Evolutionary conservation across 2,888 invertebrate species (phyloP).

Genomic region (Xestia sexstrigata): DNA sequence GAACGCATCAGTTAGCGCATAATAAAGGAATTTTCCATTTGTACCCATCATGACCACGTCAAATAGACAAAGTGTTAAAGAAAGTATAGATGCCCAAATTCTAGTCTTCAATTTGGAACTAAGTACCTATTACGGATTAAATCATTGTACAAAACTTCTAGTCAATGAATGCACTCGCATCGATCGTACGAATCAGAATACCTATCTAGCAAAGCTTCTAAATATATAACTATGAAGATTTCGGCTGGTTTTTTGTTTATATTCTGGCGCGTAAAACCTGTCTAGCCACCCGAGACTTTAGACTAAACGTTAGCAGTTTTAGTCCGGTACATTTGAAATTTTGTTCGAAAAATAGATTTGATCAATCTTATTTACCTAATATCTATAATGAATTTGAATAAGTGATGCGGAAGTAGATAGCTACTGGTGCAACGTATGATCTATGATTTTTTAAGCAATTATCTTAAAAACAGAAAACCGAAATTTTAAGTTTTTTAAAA

Average conservation of each 20-base stretch:
- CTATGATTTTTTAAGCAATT: not conserved
- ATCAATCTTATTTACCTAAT: slow-evolving; percentile 7
- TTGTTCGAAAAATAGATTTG: slow-evolving; percentile 38
- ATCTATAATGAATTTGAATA: not conserved
- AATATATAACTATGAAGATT: slow-evolving; percentile 72
- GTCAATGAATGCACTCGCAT: slow-evolving; percentile 57
- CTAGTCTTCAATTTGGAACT: not conserved
- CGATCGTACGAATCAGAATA: slow-evolving; percentile 61
- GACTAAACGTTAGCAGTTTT: slow-evolving; percentile 67
- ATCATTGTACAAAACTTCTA: slow-evolving; percentile 4
- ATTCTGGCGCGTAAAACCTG: slow-evolving; percentile 80
- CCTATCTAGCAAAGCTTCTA: slow-evolving; percentile 71
- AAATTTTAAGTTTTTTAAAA: not conserved
- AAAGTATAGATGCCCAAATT: not conserved
- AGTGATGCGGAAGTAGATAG: slow-evolving; percentile 7
- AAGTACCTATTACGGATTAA: not conserved
- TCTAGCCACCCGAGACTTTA: slow-evolving; percentile 73
- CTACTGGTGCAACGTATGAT: slow-evolving; percentile 8
- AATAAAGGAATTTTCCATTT: not conserved
- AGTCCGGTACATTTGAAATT: slow-evolving; percentile 69
- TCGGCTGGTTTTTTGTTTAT: slow-evolving; percentile 75
- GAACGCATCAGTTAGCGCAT: not conserved
- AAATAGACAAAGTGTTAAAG: not conserved
- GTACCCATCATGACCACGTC: not conserved
- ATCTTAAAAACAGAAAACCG: not conserved